These are phyloP conservation scores for Anhinga rufa DNA, from an alignment of 2,113 vertebrate genomes.

Conservation along the genomic window DNA sequence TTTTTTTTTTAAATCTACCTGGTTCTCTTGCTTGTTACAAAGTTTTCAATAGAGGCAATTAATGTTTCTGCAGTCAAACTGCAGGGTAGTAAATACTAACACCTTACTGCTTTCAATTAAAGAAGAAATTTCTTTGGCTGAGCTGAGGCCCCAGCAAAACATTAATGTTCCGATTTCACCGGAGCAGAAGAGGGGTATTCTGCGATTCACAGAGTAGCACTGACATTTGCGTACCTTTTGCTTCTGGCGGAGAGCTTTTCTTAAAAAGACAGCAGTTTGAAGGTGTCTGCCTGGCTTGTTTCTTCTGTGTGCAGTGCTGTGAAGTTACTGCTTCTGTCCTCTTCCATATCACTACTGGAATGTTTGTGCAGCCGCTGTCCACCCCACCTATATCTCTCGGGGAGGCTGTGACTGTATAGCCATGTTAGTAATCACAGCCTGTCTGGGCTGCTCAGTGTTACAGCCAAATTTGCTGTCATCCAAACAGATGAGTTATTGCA, in stretches of 20 bases:
- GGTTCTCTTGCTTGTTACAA: background rate
- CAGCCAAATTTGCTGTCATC: background rate
- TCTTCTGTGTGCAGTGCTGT: rapidly evolving
- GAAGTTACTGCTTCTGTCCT: background rate
- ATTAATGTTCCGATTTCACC: background rate
- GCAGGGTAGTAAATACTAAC: background rate
- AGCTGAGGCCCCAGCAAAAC: background rate
- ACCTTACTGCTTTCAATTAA: background rate
- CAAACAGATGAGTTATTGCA: background rate
- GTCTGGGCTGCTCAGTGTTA: background rate
- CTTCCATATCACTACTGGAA: rapidly evolving
- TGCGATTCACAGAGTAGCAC: background rate
- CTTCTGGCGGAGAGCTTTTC: background rate
- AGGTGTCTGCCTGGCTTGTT: background rate
- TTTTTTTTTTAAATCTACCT: background rate
- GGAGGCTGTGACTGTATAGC: background rate
- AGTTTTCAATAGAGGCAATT: background rate
- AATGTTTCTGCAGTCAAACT: background rate
- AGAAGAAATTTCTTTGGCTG: background rate
- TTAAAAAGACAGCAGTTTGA: background rate
- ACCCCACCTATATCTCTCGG: rapidly evolving
- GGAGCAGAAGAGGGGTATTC: background rate
- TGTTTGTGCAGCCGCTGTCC: background rate
- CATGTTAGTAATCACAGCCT: background rate
- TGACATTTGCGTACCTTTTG: background rate